phyloP scores from a whole-genome alignment of 2,888 invertebrate genomes.

The Eilema sororculum region DNA sequence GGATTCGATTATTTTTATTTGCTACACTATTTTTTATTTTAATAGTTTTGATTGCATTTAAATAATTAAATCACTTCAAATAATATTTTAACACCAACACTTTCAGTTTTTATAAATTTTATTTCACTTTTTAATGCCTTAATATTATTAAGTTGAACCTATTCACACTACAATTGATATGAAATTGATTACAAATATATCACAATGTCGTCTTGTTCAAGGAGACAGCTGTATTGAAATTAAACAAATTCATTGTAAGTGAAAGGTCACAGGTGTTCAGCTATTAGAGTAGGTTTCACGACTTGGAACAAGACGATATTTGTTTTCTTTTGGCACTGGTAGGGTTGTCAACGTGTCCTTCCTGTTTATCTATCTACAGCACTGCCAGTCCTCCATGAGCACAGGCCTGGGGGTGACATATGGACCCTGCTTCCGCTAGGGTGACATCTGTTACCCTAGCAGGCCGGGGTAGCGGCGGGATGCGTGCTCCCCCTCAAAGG shows the following conservation, averaged over 20 bases:
- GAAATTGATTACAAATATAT: constrained; percentile 22
- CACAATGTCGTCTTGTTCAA: constrained; percentile 33
- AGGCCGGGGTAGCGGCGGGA: no score
- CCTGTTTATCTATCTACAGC: not conserved
- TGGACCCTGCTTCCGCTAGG: no score
- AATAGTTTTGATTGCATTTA: not conserved
- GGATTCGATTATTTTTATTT: not conserved
- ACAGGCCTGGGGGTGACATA: no score
- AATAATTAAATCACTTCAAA: not conserved
- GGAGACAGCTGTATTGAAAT: constrained; percentile 57
- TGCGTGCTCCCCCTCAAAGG: no score
- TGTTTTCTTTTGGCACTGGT: not conserved
- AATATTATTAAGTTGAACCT: not conserved
- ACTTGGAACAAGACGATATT: not conserved
- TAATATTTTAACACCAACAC: not conserved
- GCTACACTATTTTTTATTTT: not conserved
- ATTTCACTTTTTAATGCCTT: not conserved
- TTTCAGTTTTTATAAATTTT: not conserved
- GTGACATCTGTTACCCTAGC: no score
- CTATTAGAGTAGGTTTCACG: not conserved
- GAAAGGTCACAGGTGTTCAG: constrained; percentile 65
- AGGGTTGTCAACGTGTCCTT: not conserved
- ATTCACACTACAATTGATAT: constrained; percentile 10
- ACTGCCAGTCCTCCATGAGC: not conserved
- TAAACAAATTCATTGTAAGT: constrained; percentile 34